phyloP scores from a whole-genome alignment of 2,113 vertebrate genomes.

The Chloroceryle aenea region DNA sequence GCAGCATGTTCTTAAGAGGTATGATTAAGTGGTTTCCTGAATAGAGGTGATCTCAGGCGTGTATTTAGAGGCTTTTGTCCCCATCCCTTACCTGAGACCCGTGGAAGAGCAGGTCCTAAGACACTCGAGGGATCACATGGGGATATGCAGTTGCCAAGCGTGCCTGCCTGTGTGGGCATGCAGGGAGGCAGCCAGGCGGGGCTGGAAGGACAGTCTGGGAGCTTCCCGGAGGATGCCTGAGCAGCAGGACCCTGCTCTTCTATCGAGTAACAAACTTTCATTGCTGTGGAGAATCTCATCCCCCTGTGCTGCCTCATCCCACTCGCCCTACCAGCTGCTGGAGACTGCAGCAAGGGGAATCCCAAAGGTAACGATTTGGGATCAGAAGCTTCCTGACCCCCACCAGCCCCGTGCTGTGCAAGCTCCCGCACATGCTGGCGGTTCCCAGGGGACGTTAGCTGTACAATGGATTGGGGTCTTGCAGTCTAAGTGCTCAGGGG shows the following conservation, averaged over 20 bases:
- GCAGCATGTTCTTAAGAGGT: no score
- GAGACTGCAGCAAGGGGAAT: background rate
- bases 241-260: background rate
- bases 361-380: background rate
- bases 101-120: no score
- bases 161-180: background rate
- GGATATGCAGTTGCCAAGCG: background rate
- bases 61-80: no score
- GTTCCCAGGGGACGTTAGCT: background rate
- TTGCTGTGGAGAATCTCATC: background rate
- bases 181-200: accelerated
- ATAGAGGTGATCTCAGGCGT: no score
- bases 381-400: background rate
- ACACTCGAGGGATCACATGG: accelerated
- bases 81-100: no score
- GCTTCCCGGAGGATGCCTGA: background rate
- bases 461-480: background rate
- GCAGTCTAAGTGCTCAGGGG: background rate
- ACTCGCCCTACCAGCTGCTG: accelerated
- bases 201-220: background rate
- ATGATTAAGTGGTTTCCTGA: no score
- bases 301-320: background rate
- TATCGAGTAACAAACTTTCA: background rate
- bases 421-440: background rate
- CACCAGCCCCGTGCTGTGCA: background rate